These are phyloP conservation scores for Echeneis naucrates DNA, from an alignment of 2,797 vertebrate genomes.

Conservation along the genomic window DNA sequence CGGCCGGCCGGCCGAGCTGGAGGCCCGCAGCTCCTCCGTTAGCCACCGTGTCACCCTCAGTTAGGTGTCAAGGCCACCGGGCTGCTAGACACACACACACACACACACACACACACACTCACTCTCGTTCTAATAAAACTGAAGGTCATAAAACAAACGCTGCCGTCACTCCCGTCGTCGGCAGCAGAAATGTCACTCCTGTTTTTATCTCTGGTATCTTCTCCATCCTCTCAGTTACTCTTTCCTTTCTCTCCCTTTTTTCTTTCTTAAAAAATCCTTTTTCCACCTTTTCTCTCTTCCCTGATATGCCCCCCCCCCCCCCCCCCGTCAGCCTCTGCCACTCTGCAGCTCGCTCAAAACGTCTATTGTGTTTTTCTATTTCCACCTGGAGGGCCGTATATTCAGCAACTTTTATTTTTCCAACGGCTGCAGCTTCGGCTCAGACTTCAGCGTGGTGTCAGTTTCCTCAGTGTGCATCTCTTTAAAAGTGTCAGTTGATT, in stretches of 20 bases:
- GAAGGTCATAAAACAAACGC: constrained; percentile 68
- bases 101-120: constrained; percentile 25
- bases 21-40: constrained; percentile 36
- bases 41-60: constrained; percentile 63
- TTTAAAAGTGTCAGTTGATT: constrained; percentile 8
- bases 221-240: background rate
- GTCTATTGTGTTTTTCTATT: constrained; percentile 31
- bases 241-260: background rate
- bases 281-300: background rate
- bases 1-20: constrained; percentile 23
- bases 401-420: constrained; percentile 45
- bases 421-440: constrained; percentile 59
- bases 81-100: constrained; percentile 25
- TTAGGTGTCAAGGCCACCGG: constrained; percentile 71
- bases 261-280: too few species aligned
- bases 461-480: constrained; percentile 35
- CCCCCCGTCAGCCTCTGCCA: background rate
- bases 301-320: accelerated
- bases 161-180: constrained; percentile 37
- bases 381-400: constrained; percentile 44
- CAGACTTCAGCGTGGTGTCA: constrained; percentile 75
- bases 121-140: constrained; percentile 50
- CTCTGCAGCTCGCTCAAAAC: constrained; percentile 31
- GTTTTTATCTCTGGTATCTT: constrained; percentile 62
- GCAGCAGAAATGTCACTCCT: constrained; percentile 70